Conservation (phyloP, 2,888 invertebrate genomes). For the Sceliomorpha sp. region DNA sequence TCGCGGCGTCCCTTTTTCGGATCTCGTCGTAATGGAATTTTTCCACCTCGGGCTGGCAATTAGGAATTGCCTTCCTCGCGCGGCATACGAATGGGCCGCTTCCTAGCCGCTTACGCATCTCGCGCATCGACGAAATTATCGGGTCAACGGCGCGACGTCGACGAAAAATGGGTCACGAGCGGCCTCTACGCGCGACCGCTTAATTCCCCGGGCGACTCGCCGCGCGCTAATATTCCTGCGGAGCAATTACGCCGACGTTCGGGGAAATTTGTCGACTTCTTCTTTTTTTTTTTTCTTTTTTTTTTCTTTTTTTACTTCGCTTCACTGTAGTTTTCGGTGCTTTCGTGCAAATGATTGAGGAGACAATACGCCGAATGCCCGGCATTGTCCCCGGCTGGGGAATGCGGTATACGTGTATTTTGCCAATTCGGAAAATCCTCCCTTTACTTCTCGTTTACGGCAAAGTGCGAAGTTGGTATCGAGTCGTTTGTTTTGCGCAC, state of each 20-base stretch:
- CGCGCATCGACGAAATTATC: constrained; percentile 35
- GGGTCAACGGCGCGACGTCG: constrained; percentile 34
- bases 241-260: constrained; percentile 45
- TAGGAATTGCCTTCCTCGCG: constrained; percentile 30
- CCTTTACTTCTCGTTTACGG: constrained; percentile 20
- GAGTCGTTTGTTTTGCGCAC: neutral
- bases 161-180: constrained; percentile 38
- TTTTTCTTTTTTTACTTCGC: constrained; percentile 24
- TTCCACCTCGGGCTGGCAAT: constrained; percentile 39
- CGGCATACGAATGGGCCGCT: constrained; percentile 53
- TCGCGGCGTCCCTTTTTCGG: constrained; percentile 3
- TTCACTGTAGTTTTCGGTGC: constrained; percentile 19
- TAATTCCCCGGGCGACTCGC: constrained; percentile 39
- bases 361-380: constrained; percentile 22
- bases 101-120: constrained; percentile 23
- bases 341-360: constrained; percentile 26
- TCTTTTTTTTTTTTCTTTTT: constrained; percentile 16
- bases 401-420: constrained; percentile 15
- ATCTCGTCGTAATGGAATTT: constrained; percentile 4
- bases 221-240: constrained; percentile 44
- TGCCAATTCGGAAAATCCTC: constrained; percentile 12
- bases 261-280: constrained; percentile 39
- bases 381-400: constrained; percentile 21
- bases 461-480: constrained; percentile 12
- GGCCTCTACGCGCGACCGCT: constrained; percentile 47